Evolutionary conservation across 2,888 invertebrate genomes (phyloP).

Genomic region (Cephus runcator): DNA sequence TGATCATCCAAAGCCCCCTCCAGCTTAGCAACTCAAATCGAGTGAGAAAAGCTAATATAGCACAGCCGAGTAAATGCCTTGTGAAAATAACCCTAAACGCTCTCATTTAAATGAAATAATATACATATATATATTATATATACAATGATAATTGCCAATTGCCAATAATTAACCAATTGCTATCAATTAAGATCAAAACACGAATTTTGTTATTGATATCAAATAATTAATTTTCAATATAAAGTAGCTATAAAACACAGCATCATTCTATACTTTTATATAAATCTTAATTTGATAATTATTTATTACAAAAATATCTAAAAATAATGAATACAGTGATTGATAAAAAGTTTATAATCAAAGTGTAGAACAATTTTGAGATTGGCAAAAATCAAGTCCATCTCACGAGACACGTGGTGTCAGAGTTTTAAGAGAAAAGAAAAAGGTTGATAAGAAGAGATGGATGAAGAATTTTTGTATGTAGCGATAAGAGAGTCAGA

Average conservation of each 20-base stretch:
- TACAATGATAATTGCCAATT: no score
- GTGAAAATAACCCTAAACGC: conserved; percentile 7
- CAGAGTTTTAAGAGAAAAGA: not conserved
- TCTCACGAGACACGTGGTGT: not conserved
- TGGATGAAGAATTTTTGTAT: not conserved
- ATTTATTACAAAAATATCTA: not conserved
- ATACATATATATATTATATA: no score
- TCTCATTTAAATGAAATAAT: not conserved
- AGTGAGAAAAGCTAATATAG: conserved; percentile 1
- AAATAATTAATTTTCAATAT: not conserved
- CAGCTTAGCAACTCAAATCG: conserved; percentile 13
- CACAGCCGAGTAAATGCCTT: conserved; percentile 8
- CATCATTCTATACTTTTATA: not conserved
- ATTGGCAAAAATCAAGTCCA: not conserved
- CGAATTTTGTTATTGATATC: not conserved
- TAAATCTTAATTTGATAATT: no score
- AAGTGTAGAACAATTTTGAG: not conserved
- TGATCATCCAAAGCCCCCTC: conserved; percentile 10
- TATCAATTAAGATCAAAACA: not conserved
- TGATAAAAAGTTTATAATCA: not conserved
- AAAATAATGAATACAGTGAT: not conserved
- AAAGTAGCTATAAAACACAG: not conserved
- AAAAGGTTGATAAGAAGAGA: not conserved
- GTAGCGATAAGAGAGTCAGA: not conserved
- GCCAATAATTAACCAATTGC: no score